phyloP scores from a whole-genome alignment of 2,888 invertebrate genomes.

The Cancer borealis region DNA sequence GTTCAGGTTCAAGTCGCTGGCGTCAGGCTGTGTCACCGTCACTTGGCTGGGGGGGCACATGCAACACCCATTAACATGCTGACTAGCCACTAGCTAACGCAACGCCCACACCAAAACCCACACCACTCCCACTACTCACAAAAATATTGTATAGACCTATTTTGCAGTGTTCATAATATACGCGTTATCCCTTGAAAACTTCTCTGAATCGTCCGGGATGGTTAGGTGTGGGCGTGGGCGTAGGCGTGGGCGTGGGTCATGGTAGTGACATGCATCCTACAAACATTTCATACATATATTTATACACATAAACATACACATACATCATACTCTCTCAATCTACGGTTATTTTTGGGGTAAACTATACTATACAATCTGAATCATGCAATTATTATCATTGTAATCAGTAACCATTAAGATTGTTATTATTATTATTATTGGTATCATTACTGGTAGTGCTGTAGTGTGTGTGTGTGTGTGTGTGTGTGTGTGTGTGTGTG shows the following conservation, averaged over 20 bases:
- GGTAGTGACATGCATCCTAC: background rate
- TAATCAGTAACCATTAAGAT: background rate
- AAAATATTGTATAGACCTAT: background rate
- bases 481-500: background rate
- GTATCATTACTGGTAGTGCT: background rate
- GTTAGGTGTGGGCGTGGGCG: background rate
- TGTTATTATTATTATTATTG: background rate
- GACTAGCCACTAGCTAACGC: background rate
- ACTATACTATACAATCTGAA: background rate
- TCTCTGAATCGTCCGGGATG: background rate
- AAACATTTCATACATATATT: background rate
- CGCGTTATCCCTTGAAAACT: background rate
- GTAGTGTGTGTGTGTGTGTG: background rate
- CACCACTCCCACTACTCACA: background rate
- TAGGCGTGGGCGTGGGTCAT: background rate
- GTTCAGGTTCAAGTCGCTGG: conserved; percentile 8
- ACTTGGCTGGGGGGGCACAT: conserved; percentile 64
- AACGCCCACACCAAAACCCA: background rate
- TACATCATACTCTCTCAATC: background rate
- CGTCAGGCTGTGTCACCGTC: conserved; percentile 59
- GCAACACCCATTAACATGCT: conserved; percentile 69
- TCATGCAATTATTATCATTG: background rate
- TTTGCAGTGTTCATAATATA: background rate
- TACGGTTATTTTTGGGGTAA: background rate
- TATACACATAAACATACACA: background rate